Percentiles rank a stretch among this genome's conserved stretches.
Conservation (phyloP, 2,797 vertebrate species). For the Ispidina picta region DNA sequence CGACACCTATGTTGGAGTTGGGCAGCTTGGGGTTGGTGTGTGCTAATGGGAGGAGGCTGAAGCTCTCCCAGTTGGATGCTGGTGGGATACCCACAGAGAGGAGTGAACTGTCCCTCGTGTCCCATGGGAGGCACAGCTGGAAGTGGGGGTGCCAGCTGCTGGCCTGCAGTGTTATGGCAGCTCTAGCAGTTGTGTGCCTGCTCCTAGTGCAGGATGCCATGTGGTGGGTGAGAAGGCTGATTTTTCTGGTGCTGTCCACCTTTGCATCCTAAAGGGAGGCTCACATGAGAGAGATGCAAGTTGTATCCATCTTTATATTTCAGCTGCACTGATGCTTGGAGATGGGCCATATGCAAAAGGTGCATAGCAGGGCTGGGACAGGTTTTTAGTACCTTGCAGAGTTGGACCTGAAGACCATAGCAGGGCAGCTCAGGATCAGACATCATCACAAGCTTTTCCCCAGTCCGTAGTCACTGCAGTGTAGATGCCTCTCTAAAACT, state of each 20-base stretch:
- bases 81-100: background rate
- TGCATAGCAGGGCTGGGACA: background rate
- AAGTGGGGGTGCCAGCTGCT: background rate
- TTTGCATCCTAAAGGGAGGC: background rate
- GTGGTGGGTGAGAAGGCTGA: background rate
- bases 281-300: background rate
- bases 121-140: background rate
- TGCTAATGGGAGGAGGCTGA: background rate
- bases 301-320: background rate
- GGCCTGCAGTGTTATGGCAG: background rate
- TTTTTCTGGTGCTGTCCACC: background rate
- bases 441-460: background rate
- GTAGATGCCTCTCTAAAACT: background rate
- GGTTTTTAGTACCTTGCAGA: background rate
- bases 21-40: background rate
- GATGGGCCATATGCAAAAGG: background rate
- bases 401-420: accelerated
- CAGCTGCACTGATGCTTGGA: background rate
- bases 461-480: background rate
- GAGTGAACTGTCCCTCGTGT: accelerated
- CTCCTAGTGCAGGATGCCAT: background rate
- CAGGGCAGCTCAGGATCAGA: background rate
- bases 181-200: background rate
- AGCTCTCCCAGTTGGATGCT: background rate
- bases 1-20: accelerated